Base-by-base conservation (phyloP, 2,113 vertebrate genomes). In the Colius striatus region DNA sequence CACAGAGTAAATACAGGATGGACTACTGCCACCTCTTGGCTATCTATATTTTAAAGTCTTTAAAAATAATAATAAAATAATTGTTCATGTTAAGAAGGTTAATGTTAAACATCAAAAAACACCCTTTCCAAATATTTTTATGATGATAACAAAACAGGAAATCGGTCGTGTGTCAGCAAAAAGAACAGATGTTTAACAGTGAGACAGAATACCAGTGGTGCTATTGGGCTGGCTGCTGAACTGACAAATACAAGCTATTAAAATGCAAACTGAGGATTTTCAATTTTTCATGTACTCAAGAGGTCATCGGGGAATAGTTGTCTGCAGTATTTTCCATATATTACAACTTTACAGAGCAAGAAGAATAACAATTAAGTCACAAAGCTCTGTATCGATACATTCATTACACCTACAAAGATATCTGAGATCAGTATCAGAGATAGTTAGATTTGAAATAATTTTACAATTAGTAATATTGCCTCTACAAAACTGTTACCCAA, bases 11-110 rank as follows among this genome's bases (percentile, higher is more conserved):
- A 87, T 53, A 66, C 9, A 85, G 85, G 55, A 96, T 86, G 38
- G 78, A 76, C 65, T 95, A 74, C 90, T 95, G 94, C 80, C 89
- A 96, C 53, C 92, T 95, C 84, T 96, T 93, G 92, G 80, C n/a
- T 87, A 55, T 22, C 10, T 67, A 3, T 38, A 23, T 72, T 75
- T 86, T 20, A 63, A 82, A 70, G 3, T 67, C 38, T 36, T 43
- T 20, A 5, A 13, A 71, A 74, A 63, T 23, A 32, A 11, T 17
- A 4, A 38, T 14, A 26, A 36, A 66, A 74, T 10, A 76, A 26
- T 41, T 32, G 3, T 27, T 74, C 6, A 2, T 27, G 13, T 25
- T 61, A 66, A 80, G 20, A 47, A 55, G 2, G 7, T 45, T 43
- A 50, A 50, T 7, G 1, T 18, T 34, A 55, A 70, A 36, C 2